Conservation (phyloP, 2,888 invertebrate species). For the Trichopria drosophilae region DNA sequence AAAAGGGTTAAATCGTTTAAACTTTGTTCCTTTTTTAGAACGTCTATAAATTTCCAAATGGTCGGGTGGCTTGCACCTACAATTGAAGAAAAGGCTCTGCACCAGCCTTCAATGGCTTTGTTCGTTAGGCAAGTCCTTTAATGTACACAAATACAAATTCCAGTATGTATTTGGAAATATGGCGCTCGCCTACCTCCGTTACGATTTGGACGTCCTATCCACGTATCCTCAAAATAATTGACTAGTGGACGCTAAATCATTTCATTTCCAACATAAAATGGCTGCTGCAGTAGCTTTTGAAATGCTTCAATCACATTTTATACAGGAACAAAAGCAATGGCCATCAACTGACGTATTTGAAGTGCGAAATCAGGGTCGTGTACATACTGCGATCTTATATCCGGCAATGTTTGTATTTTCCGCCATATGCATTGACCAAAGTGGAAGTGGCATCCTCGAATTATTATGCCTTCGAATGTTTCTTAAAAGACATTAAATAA, state of each 20-base stretch:
- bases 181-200: too few species aligned
- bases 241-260: too few species aligned
- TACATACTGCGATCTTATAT: too few species aligned
- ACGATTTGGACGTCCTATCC: too few species aligned
- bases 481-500: neutral
- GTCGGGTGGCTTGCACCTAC: conserved; percentile 13
- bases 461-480: neutral
- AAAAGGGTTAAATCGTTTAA: conserved; percentile 5
- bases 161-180: conserved; percentile 2
- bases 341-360: too few species aligned
- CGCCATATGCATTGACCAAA: too few species aligned
- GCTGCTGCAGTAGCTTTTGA: too few species aligned
- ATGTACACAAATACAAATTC: conserved; percentile 8
- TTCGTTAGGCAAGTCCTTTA: conserved; percentile 2
- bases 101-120: conserved; percentile 20
- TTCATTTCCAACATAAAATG: neutral
- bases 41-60: too few species aligned
- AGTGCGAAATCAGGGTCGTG: neutral
- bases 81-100: conserved; percentile 1
- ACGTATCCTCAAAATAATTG: too few species aligned
- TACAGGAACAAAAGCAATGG: conserved; percentile 3
- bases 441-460: neutral
- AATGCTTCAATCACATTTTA: neutral
- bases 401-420: too few species aligned
- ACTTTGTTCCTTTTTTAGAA: conserved; percentile 12